phyloP scores from a whole-genome alignment of 2,888 invertebrate genomes.

The Polyploca ridens region DNA sequence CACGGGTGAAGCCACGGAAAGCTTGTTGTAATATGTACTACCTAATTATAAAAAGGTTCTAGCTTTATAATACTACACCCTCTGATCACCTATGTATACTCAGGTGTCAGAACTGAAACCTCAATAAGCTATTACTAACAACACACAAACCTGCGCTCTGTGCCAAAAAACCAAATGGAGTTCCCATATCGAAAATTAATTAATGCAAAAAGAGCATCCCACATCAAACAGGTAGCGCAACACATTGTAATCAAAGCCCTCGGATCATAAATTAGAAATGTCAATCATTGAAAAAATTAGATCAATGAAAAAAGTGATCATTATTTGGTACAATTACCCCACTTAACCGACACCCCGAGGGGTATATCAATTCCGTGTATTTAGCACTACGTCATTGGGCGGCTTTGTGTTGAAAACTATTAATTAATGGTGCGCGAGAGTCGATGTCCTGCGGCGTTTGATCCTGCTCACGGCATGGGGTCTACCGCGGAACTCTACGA shows the following conservation, averaged over 20 bases:
- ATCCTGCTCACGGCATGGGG: conserved; percentile 62
- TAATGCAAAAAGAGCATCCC: conserved; percentile 1
- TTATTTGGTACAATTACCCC: conserved; percentile 49
- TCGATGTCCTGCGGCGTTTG: conserved; percentile 57
- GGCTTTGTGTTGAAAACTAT: conserved; percentile 55
- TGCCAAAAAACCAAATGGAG: background rate
- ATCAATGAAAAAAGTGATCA: conserved; percentile 33
- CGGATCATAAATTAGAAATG: conserved; percentile 21
- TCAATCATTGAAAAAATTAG: conserved; percentile 36
- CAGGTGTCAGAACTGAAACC: too few species aligned
- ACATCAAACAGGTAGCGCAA: conserved; percentile 5
- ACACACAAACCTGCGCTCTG: background rate
- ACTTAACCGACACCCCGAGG: conserved; percentile 59
- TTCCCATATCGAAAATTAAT: conserved; percentile 14
- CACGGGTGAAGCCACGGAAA: too few species aligned
- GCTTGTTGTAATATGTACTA: too few species aligned
- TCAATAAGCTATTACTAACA: background rate
- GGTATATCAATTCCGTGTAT: conserved; percentile 41
- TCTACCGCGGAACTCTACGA: conserved; percentile 20
- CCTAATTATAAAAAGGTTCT: too few species aligned
- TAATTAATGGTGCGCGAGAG: conserved; percentile 61
- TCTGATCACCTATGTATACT: too few species aligned
- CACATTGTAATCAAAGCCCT: background rate
- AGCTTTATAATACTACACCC: too few species aligned
- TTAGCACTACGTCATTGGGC: conserved; percentile 51